These are phyloP conservation scores for Lapara coniferarum DNA, from an alignment of 2,888 invertebrate species.

Conservation along the genomic window DNA sequence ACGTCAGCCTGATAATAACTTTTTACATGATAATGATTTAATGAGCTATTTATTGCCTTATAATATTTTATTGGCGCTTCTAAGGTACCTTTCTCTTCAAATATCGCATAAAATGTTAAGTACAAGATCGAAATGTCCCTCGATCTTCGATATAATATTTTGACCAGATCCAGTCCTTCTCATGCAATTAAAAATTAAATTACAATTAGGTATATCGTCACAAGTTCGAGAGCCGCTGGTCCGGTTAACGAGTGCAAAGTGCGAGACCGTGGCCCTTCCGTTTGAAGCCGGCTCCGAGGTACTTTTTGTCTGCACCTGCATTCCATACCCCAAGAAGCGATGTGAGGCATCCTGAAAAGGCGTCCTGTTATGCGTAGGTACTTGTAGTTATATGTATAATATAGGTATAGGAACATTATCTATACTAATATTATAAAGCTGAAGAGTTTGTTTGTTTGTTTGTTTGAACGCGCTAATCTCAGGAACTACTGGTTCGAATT, in stretches of 20 bases:
- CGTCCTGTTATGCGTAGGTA: conserved; percentile 35
- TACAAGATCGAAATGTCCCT: too few species aligned
- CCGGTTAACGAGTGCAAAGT: conserved; percentile 65
- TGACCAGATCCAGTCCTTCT: background rate
- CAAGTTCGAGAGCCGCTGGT: conserved; percentile 53
- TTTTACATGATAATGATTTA: too few species aligned
- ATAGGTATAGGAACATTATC: background rate
- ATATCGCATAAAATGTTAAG: too few species aligned
- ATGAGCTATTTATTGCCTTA: too few species aligned
- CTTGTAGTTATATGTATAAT: background rate
- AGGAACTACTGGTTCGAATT: too few species aligned
- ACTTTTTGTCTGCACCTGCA: conserved; percentile 77
- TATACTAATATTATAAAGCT: too few species aligned
- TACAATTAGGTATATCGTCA: background rate
- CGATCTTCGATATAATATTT: too few species aligned
- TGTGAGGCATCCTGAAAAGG: conserved; percentile 61
- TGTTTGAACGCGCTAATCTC: too few species aligned
- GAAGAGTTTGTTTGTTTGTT: too few species aligned
- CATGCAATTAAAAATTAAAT: background rate
- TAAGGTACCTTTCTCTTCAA: too few species aligned
- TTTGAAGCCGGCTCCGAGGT: conserved; percentile 64
- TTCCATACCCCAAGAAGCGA: conserved; percentile 66
- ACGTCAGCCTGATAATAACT: too few species aligned
- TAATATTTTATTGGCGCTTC: too few species aligned
- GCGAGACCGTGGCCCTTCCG: conserved; percentile 68